Evolutionary conservation across 2,113 vertebrate species (phyloP).

Genomic region (Stictonetta naevosa): DNA sequence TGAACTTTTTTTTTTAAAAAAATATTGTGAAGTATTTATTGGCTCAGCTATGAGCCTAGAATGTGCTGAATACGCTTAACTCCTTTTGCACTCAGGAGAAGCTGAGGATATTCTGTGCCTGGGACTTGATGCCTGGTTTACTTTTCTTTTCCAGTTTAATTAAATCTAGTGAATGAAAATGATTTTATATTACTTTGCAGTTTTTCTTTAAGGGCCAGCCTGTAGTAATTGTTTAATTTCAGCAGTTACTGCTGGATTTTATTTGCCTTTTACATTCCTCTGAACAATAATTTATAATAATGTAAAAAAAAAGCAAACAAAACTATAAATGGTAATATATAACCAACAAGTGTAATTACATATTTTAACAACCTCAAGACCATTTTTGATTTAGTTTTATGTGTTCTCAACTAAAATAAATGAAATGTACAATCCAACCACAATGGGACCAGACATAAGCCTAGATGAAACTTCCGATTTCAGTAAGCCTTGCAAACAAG

Average conservation of each 20-base stretch:
- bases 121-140: background rate
- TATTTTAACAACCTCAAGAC: background rate
- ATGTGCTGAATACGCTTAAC: background rate
- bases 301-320: background rate
- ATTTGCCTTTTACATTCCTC: background rate
- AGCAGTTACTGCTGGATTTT: constrained; percentile 5
- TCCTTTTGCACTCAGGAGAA: background rate
- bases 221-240: background rate
- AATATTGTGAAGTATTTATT: background rate
- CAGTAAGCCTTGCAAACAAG: background rate
- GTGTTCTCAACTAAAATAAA: background rate
- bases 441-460: background rate
- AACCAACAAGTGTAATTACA: background rate
- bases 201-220: background rate
- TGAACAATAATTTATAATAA: background rate
- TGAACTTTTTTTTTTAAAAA: background rate
- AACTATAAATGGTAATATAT: background rate
- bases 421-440: background rate
- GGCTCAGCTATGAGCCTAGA: background rate
- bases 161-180: background rate
- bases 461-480: background rate
- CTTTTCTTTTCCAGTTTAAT: background rate
- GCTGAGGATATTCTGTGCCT: background rate
- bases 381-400: background rate
- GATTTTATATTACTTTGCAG: background rate